These are phyloP conservation scores for Arenaria interpres DNA, from an alignment of 2,113 vertebrate genomes.

Conservation along the genomic window DNA sequence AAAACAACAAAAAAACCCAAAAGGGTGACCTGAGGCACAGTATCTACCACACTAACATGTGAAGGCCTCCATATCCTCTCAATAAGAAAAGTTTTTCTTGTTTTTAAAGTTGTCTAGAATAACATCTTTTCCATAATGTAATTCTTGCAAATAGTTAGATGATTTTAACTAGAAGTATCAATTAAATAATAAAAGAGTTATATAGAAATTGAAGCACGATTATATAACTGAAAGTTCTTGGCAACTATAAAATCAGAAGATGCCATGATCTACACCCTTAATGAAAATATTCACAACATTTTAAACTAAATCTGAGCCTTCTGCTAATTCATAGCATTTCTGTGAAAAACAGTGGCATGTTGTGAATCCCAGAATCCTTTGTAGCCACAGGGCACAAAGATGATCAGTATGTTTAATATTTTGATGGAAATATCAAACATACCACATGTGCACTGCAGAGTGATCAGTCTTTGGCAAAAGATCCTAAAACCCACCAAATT, in stretches of 20 bases:
- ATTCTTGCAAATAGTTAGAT: not conserved
- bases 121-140: not conserved
- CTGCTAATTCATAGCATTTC: not conserved
- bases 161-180: not conserved
- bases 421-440: constrained; percentile 14
- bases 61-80: not conserved
- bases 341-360: constrained; percentile 12
- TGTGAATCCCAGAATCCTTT: constrained; percentile 8
- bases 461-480: not conserved
- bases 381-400: not conserved
- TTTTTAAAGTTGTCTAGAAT: not conserved
- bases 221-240: not conserved
- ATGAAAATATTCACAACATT: constrained; percentile 10
- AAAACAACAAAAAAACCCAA: not conserved
- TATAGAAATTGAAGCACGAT: not conserved
- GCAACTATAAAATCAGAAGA: not conserved
- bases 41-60: not conserved
- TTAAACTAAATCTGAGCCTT: not conserved
- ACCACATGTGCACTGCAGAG: not conserved
- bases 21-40: not conserved
- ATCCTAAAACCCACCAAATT: not conserved
- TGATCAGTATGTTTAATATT: constrained; percentile 8
- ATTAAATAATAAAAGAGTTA: not conserved
- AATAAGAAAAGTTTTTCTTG: not conserved
- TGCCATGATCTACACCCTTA: not conserved